A percentile compares a stretch with the other conserved stretches of the same genome.
Evolutionary conservation across 2,797 vertebrate species (phyloP).

Genomic region (Takifugu rubripes): DNA sequence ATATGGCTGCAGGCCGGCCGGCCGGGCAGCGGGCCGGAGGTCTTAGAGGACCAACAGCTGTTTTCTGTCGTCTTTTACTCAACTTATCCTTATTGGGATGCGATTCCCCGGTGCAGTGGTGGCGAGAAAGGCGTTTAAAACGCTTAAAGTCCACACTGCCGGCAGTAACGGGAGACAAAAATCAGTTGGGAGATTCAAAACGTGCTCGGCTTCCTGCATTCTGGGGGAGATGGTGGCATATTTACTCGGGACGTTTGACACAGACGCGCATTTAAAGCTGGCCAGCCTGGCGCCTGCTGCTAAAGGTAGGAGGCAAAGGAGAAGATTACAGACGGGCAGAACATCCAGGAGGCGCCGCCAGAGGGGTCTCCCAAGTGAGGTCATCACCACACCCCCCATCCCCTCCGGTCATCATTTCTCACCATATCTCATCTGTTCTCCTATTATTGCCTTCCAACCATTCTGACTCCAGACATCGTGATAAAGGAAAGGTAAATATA

Average conservation of each 20-base stretch:
- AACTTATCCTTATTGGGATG: too few species aligned
- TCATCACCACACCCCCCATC: conserved; percentile 26
- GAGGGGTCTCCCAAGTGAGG: conserved; percentile 41
- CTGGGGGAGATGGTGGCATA: conserved; percentile 10
- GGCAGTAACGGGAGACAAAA: background rate
- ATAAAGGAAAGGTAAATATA: conserved; percentile 41
- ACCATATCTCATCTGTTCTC: conserved; percentile 31
- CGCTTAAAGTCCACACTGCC: background rate
- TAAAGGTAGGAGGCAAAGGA: conserved; percentile 12
- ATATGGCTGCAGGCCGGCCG: conserved; percentile 63
- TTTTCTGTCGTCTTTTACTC: too few species aligned
- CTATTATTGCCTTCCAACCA: conserved; percentile 29
- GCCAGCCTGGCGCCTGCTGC: conserved; percentile 44
- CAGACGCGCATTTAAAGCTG: conserved; percentile 6
- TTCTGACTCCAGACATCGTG: conserved; percentile 38
- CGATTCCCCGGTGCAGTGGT: too few species aligned
- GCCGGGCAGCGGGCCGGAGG: conserved; percentile 28
- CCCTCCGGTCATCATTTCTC: conserved; percentile 42
- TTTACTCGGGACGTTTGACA: conserved; percentile 1
- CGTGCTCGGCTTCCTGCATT: background rate
- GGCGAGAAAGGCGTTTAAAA: too few species aligned
- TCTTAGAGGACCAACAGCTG: too few species aligned
- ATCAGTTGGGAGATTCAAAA: conserved; percentile 4
- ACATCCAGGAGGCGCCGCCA: conserved; percentile 31
- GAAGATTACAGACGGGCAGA: conserved; percentile 18